Evolutionary conservation across 30 jellyfish, hydroid and myxozoan species (phyloP), one percentile per base, ranked within the genome.

Genomic region (Aurelia sp.): DNA sequence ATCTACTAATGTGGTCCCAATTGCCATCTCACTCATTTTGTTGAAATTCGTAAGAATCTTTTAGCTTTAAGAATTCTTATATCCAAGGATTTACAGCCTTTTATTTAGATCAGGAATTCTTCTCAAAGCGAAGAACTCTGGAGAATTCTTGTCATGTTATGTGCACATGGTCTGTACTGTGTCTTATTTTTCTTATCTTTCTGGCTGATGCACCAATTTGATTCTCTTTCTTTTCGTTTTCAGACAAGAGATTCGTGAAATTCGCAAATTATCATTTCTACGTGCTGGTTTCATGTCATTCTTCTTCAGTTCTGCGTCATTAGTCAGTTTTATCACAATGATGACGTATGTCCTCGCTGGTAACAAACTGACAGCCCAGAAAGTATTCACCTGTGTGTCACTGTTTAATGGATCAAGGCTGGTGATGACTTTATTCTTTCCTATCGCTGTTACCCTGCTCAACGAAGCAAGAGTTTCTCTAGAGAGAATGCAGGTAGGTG

Each of bases 271-370:
- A 68, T 53, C 91, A 3, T 90, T 52, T 73, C 84, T 86, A 5
- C 92, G 97, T 12, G 97, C 97, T 18, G 82, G 78, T 3, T 81
- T 90, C 86, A 58, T 90, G 97, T 83, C 97, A 48, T 90, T 90
- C 81, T 90, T 90, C 95, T 90, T 90, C 97, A 90, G 97, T 53
- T 77, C 97, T 9, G 92, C 84, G 3, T 66, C 97, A 7, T 63
- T 90, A 23, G 90, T 90, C 78, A 84, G 97, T 66, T 79, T 90
- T 48, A 72, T 90, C 33, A 90, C 97, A 40, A 84, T 90, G 84
- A 78, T 78, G 95, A 90, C 97, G 44, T 90, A 82, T 64, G 97
- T 90, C 30, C 82, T 84, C 8, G 72, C 85, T 27, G 95, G 97
- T 17, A 84, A 90, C 76, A 17, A 82, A 11, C 64, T 90, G 74